Conservation (phyloP, 2,888 invertebrate genomes). For the Selenia dentaria region DNA sequence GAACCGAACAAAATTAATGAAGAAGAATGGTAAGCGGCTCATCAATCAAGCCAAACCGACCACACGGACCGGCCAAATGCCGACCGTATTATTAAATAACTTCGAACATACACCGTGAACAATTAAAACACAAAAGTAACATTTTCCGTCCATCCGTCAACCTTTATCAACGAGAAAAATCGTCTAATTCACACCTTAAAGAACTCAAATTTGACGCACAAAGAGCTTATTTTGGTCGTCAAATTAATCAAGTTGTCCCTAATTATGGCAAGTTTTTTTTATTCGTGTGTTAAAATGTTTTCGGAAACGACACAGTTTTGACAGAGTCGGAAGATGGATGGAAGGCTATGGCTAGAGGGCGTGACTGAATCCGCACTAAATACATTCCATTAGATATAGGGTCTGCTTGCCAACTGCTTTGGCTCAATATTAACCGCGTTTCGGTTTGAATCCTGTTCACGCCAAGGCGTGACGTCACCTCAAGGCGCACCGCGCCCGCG, state of each 20-base stretch:
- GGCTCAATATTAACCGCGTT: conserved; percentile 5
- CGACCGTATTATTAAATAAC: conserved; percentile 75
- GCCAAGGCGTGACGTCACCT: too few relatives aligned
- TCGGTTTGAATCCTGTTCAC: too few relatives aligned
- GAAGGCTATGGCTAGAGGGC: conserved; percentile 62
- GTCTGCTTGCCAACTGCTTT: conserved; percentile 43
- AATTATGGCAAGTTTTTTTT: conserved; percentile 23
- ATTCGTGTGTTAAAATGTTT: conserved; percentile 61
- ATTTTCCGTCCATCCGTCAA: conserved; percentile 73
- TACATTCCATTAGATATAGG: too few relatives aligned
- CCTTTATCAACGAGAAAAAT: conserved; percentile 80
- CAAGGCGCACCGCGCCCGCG: too few relatives aligned
- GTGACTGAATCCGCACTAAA: conserved; percentile 39
- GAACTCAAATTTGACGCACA: conserved; percentile 60
- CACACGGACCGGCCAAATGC: conserved; percentile 28
- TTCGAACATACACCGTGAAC: conserved; percentile 75
- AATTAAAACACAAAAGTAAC: conserved; percentile 71
- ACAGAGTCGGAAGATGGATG: conserved; percentile 78
- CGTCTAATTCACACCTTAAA: conserved; percentile 78
- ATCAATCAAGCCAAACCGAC: conserved; percentile 64
- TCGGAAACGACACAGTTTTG: conserved; percentile 77
- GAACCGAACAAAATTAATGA: conserved; percentile 39
- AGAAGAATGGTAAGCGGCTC: conserved; percentile 49
- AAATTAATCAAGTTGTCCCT: conserved; percentile 32
- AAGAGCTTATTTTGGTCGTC: conserved; percentile 51